Evolutionary conservation across 2,113 vertebrate species (phyloP).

Genomic region (Sylvietta virens): DNA sequence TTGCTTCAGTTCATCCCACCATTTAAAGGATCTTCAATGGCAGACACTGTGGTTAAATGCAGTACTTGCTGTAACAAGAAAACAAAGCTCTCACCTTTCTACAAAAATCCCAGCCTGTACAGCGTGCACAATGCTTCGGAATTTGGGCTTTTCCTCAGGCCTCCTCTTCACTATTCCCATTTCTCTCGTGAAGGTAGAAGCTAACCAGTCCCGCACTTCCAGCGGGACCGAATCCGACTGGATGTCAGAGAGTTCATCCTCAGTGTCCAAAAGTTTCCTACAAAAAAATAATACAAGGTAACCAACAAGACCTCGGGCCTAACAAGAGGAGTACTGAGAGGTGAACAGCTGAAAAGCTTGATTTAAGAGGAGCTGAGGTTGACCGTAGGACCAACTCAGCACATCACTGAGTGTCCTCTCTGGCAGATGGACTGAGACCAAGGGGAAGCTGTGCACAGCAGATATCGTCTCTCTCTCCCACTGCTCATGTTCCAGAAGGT

Average conservation of each 20-base stretch:
- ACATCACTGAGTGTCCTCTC: background rate
- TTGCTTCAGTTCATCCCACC: background rate
- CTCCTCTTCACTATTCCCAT: constrained; percentile 92
- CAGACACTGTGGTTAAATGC: background rate
- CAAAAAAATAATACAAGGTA: background rate
- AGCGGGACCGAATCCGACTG: constrained; percentile 88
- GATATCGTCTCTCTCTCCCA: background rate
- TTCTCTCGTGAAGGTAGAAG: constrained; percentile 95
- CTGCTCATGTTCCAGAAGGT: background rate
- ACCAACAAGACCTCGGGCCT: background rate
- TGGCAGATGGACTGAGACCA: background rate
- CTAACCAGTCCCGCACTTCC: constrained; percentile 96
- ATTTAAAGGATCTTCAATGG: background rate
- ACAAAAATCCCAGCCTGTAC: constrained; percentile 99
- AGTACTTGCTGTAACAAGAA: background rate
- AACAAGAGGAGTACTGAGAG: background rate
- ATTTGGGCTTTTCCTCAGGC: constrained; percentile 93
- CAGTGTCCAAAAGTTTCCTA: constrained; percentile 90
- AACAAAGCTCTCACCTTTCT: constrained; percentile 75
- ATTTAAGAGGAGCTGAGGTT: background rate
- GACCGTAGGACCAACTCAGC: background rate
- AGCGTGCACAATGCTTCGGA: constrained; percentile 95
- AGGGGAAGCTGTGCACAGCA: background rate
- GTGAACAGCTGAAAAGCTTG: background rate
- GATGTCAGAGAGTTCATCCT: constrained; percentile 94